A percentile compares a stretch with the other conserved stretches of the same genome.
phyloP scores from a whole-genome alignment of 53 echinoderm and acorn worm species.

The Paracentrotus lividus region DNA sequence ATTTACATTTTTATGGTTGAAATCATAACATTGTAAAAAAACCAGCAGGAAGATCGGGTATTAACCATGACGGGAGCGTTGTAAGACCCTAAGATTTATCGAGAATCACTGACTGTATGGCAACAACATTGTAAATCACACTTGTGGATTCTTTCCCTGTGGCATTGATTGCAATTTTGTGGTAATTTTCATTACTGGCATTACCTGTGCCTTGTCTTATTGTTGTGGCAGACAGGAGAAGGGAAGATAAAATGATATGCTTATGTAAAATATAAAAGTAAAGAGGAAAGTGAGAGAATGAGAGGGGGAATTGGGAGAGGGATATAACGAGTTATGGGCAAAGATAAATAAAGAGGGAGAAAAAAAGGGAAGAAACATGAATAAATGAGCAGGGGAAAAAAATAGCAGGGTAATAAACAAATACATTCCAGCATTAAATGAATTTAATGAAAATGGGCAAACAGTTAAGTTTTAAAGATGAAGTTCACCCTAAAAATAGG shows the following conservation, averaged over 20 bases:
- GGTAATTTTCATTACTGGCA: not conserved
- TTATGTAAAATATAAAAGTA: too few relatives aligned
- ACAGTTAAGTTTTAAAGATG: too few relatives aligned
- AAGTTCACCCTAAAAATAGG: too few relatives aligned
- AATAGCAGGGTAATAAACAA: too few relatives aligned
- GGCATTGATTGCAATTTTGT: not conserved
- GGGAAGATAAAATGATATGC: too few relatives aligned
- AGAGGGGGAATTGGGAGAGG: not conserved
- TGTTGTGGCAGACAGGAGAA: not conserved
- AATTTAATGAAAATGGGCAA: too few relatives aligned
- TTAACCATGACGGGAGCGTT: not conserved
- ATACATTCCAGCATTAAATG: too few relatives aligned
- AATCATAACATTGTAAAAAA: conserved; percentile 41
- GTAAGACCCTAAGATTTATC: conserved; percentile 7
- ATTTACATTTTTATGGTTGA: conserved; percentile 15
- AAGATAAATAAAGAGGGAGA: not conserved
- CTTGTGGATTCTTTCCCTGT: not conserved
- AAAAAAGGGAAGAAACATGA: not conserved
- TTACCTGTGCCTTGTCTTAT: not conserved
- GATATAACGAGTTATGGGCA: too few relatives aligned
- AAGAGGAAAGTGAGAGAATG: not conserved
- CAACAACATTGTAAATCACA: conserved; percentile 14
- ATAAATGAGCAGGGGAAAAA: not conserved
- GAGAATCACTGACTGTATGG: not conserved
- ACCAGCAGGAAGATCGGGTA: not conserved